Evolutionary conservation across 2,113 vertebrate genomes (phyloP).

Genomic region (Alligator mississippiensis): DNA sequence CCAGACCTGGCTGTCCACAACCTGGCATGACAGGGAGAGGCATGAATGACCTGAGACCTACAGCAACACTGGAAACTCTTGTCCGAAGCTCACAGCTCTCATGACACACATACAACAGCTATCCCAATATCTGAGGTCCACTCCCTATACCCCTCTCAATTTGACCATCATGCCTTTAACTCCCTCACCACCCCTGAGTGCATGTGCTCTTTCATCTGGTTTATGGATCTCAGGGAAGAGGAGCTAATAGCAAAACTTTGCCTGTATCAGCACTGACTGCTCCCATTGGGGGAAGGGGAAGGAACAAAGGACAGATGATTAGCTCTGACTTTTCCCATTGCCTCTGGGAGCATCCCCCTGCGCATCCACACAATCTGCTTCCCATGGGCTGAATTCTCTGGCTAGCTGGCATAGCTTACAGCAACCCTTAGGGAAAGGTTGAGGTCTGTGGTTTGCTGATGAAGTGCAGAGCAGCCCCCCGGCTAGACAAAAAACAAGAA

Average conservation of each 20-base stretch:
- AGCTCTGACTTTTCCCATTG: neutral
- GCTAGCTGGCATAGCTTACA: neutral
- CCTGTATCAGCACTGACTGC: neutral
- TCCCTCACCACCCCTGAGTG: neutral
- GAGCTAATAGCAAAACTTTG: neutral
- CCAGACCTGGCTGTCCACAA: too few species aligned
- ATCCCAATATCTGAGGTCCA: neutral
- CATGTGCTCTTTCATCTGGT: neutral
- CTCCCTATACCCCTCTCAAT: neutral
- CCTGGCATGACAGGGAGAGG: too few species aligned
- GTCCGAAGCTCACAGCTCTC: neutral
- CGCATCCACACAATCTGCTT: neutral
- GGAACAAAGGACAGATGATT: neutral
- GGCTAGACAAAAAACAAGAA: neutral
- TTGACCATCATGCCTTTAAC: rapidly evolving
- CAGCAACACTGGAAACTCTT: neutral
- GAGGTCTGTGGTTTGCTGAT: neutral
- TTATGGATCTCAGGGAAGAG: neutral
- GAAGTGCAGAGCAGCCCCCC: neutral
- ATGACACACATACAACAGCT: neutral
- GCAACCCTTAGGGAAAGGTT: neutral
- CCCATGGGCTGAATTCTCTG: neutral
- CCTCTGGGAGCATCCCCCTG: neutral
- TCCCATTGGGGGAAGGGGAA: neutral
- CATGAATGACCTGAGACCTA: neutral